Percentiles rank a stretch among this genome's conserved stretches.
Conservation (phyloP, 2,797 vertebrate species). For the Halcyon smyrnensis region DNA sequence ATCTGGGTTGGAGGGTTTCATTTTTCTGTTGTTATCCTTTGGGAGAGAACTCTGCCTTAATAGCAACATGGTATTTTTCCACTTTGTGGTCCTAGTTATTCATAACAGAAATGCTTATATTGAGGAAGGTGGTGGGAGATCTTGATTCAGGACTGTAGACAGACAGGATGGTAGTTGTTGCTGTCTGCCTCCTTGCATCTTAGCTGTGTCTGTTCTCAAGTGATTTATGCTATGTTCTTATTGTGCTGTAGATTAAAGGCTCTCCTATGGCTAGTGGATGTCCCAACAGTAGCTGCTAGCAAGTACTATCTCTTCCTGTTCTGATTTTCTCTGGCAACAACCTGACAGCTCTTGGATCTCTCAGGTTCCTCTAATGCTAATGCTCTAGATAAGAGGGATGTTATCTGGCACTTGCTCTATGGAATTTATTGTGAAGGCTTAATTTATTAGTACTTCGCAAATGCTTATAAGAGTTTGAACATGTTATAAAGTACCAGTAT, state of each 20-base stretch:
- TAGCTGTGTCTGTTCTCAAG: neutral
- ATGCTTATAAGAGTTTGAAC: neutral
- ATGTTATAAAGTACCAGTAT: constrained; percentile 11
- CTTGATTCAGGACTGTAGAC: neutral
- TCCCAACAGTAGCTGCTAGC: neutral
- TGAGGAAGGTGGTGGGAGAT: neutral
- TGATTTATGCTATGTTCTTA: neutral
- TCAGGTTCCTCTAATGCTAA: neutral
- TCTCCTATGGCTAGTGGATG: neutral
- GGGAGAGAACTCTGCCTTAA: neutral
- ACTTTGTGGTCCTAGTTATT: neutral
- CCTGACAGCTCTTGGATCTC: neutral
- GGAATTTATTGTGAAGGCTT: neutral
- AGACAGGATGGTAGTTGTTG: neutral
- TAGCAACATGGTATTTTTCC: neutral
- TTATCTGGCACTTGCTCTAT: neutral
- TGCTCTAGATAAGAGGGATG: neutral
- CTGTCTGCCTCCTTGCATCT: neutral
- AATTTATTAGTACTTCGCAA: constrained; percentile 13
- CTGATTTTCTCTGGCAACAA: neutral
- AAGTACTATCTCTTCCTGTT: neutral
- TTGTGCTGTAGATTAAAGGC: neutral
- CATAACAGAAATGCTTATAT: neutral
- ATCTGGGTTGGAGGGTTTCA: neutral
- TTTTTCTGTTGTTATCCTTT: neutral